phyloP scores from a whole-genome alignment of 2,797 vertebrate genomes.

The Emys orbicularis region DNA sequence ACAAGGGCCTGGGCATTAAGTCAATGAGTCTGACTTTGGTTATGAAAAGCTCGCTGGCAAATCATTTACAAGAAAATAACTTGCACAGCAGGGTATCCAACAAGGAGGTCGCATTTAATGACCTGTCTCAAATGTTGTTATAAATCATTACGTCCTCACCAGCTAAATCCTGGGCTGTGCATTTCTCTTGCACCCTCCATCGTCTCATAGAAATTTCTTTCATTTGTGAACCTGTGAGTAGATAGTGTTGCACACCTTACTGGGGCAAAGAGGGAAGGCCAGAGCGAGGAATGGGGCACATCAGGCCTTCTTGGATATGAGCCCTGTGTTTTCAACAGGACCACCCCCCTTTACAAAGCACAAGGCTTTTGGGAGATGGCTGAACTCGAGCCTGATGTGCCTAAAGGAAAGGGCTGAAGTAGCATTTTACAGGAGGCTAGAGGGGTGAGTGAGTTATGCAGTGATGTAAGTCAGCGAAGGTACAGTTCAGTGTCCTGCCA shows the following conservation, averaged over 20 bases:
- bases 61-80: constrained; percentile 64
- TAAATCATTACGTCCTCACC: constrained; percentile 63
- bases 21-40: constrained; percentile 27
- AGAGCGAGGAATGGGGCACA: background rate
- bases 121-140: constrained; percentile 57
- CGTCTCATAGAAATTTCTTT: background rate
- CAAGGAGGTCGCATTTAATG: constrained; percentile 54
- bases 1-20: constrained; percentile 31
- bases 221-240: background rate
- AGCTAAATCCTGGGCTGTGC: constrained; percentile 32
- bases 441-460: background rate
- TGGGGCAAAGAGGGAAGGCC: background rate
- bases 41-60: constrained; percentile 63
- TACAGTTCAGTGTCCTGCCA: background rate
- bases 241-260: background rate
- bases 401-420: background rate
- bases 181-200: background rate
- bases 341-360: rapidly evolving
- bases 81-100: constrained; percentile 43
- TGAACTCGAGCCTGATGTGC: background rate
- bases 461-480: background rate
- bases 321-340: background rate
- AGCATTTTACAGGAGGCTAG: background rate
- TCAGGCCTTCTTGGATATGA: rapidly evolving
- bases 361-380: background rate